These are phyloP conservation scores for Cerastis rubricosa DNA, from an alignment of 2,888 invertebrate species.

Conservation along the genomic window DNA sequence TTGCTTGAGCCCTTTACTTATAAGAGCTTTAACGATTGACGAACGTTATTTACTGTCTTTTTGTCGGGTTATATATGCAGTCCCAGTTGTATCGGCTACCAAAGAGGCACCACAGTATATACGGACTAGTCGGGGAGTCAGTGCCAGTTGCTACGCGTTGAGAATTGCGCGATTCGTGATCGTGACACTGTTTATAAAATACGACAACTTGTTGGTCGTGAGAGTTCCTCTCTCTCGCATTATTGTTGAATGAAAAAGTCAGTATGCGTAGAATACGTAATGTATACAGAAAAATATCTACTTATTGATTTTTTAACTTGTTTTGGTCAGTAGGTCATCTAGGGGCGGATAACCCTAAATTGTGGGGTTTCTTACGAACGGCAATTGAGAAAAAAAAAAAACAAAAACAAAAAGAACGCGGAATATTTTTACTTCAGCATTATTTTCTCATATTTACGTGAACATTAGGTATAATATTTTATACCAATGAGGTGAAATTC, in stretches of 20 bases:
- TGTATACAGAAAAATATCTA: background rate
- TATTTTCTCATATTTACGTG: background rate
- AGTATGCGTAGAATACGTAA: conserved; percentile 19
- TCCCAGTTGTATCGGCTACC: conserved; percentile 36
- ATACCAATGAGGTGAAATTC: background rate
- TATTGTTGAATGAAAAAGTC: conserved; percentile 36
- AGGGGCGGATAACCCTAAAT: background rate
- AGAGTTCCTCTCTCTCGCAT: conserved; percentile 54
- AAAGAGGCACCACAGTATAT: conserved; percentile 32
- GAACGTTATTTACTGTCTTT: background rate
- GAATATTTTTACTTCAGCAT: background rate
- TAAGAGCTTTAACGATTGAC: background rate
- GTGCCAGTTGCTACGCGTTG: conserved; percentile 14
- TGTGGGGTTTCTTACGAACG: background rate
- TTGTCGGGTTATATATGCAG: conserved; percentile 4
- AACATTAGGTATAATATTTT: too few species aligned
- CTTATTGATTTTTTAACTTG: background rate
- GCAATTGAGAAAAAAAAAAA: background rate
- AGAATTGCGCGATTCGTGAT: conserved; percentile 51
- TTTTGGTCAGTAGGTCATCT: background rate
- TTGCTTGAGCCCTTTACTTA: background rate
- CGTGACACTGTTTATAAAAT: conserved; percentile 74
- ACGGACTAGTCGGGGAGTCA: background rate
- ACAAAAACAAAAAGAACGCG: background rate
- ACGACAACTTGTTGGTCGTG: conserved; percentile 68